Percentiles rank a stretch among this genome's conserved stretches.
Conservation (phyloP, 2,888 invertebrate species). For the Artemia sinica region DNA sequence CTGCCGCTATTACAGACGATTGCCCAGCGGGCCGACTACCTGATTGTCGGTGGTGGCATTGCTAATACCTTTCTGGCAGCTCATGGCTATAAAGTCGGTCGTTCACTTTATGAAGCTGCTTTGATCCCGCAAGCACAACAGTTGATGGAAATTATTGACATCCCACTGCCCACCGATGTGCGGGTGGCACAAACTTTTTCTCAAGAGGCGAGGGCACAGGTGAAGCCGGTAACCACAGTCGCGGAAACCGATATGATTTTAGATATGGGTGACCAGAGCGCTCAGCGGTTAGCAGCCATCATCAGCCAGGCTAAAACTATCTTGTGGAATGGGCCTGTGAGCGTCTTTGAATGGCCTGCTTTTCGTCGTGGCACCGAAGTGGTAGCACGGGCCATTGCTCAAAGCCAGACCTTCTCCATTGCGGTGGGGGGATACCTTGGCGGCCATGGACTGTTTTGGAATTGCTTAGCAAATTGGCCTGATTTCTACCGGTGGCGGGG, state of each 20-base stretch:
- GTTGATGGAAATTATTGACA: conserved; percentile 4
- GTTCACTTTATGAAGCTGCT: conserved; percentile 18
- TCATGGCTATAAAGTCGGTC: conserved; percentile 13
- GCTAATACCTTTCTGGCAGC: conserved; percentile 21
- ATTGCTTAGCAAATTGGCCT: too few relatives aligned
- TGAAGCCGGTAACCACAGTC: conserved; percentile 17
- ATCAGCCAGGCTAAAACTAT: conserved; percentile 8
- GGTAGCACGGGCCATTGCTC: background rate
- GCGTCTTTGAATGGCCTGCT: conserved; percentile 18
- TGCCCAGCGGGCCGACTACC: conserved; percentile 15
- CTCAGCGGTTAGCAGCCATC: conserved; percentile 15
- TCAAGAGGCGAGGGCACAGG: conserved; percentile 17
- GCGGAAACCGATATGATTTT: conserved; percentile 21
- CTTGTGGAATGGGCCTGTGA: conserved; percentile 20
- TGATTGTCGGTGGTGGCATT: conserved; percentile 21
- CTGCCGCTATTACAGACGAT: conserved; percentile 7
- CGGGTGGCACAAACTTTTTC: conserved; percentile 16
- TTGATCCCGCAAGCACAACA: conserved; percentile 16
- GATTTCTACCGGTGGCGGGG: too few relatives aligned
- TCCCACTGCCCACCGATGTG: conserved; percentile 19
- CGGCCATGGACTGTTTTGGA: too few relatives aligned
- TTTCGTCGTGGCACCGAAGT: conserved; percentile 6
- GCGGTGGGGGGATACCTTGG: background rate
- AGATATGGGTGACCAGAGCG: conserved; percentile 19
- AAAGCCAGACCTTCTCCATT: background rate